Base-by-base conservation (phyloP, 2,888 invertebrate genomes). In the Thereva nobilitata region DNA sequence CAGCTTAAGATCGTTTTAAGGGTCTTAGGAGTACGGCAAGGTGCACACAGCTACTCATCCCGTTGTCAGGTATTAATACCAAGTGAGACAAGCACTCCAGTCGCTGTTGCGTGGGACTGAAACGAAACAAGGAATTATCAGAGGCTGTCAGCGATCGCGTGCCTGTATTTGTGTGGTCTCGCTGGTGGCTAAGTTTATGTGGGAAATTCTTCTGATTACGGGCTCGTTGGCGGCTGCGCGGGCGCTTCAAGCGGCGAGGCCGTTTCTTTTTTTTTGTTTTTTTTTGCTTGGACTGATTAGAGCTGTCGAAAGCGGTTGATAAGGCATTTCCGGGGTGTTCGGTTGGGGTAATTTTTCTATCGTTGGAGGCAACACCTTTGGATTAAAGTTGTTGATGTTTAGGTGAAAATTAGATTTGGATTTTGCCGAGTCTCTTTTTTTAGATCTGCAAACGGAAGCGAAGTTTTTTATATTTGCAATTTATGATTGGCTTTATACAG, bases 111-210 rank as follows among this genome's bases (percentile, higher is more conserved):
- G 10, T 37, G 61, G 34, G 23, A 40, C 10, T 5, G 41, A 23
- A 34, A 40, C 23, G 61, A n/a, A 42, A 23, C 23, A 5, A 41
- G 42, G 42, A 35, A 54, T 37, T 10, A 54, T 41, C 49, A 40
- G 40, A 40, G 54, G 41, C 79, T 80, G 80, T 79, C 80, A 79
- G 78, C 79, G 74, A 80, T 79, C 80, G 80, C 80, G 80, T 80
- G 80, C 80, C 80, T 80, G 79, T 80, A 77, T 80, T 75, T 80
- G 80, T 80, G 80, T 80, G 80, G 80, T 80, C 80, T 23, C 74
- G 45, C 12, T 47, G 73, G 71, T 73, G 23, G 34, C 50, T 50
- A 35, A 52, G 12, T 56, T 50, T 66, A 66, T 50, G 42, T 66
- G 56, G 69, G 67, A 59, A 53, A 37, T 65, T 50, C 23, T 45